Conservation (phyloP, 2,888 invertebrate species). For the Allolobophora icterica region DNA sequence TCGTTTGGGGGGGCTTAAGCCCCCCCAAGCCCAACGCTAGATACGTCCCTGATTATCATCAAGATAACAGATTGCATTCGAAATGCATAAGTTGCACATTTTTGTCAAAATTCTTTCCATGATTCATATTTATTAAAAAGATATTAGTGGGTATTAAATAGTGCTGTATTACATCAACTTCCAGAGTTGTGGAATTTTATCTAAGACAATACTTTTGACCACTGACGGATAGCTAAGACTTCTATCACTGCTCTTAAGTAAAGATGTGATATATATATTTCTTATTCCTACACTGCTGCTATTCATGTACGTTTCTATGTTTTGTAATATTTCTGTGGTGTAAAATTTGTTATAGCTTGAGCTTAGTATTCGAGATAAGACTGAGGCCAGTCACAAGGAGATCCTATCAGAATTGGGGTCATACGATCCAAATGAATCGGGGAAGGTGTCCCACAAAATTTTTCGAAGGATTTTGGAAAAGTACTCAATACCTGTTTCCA, state of each 20-base stretch:
- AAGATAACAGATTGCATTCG: too few relatives aligned
- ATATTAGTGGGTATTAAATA: too few relatives aligned
- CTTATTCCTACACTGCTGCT: not conserved
- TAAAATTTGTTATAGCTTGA: slow-evolving; percentile 53
- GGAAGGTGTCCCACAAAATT: slow-evolving; percentile 53
- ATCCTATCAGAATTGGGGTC: slow-evolving; percentile 54
- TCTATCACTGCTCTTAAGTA: not conserved
- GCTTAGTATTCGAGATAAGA: slow-evolving; percentile 59
- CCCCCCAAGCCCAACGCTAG: too few relatives aligned
- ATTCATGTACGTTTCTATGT: not conserved
- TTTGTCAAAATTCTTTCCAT: too few relatives aligned
- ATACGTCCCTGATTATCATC: too few relatives aligned
- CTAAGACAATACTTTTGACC: too few relatives aligned
- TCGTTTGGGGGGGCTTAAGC: too few relatives aligned
- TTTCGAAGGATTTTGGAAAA: slow-evolving; percentile 58
- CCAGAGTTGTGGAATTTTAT: too few relatives aligned
- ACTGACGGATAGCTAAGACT: not conserved
- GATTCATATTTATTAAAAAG: too few relatives aligned
- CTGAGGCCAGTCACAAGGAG: slow-evolving; percentile 59
- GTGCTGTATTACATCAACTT: too few relatives aligned
- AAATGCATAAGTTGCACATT: too few relatives aligned
- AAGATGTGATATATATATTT: not conserved
- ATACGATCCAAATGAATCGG: slow-evolving; percentile 53
- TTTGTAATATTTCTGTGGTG: not conserved
- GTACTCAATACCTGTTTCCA: slow-evolving; percentile 57